Conservation (phyloP, 2,113 vertebrate species). For the Petrocephalus zakoni region DNA sequence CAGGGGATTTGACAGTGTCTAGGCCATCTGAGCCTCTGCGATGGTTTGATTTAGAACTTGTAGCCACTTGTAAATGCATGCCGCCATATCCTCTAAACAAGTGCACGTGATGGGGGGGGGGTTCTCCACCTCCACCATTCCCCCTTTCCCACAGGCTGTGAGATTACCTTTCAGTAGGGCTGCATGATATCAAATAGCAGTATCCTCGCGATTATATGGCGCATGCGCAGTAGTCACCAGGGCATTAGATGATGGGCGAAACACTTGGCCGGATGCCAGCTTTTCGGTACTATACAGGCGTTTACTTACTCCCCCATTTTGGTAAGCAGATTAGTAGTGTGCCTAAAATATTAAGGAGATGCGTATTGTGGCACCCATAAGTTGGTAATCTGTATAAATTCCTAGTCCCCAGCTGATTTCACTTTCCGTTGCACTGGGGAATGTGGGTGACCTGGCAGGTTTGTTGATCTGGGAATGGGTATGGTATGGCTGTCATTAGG, state of each 20-base stretch:
- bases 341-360: too few species aligned
- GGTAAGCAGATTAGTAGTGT: too few species aligned
- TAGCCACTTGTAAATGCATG: background rate
- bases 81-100: background rate
- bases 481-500: conserved; percentile 22
- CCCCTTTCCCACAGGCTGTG: conserved; percentile 29
- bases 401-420: conserved; percentile 33
- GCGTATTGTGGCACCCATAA: too few species aligned
- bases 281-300: too few species aligned
- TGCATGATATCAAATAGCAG: too few species aligned
- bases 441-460: conserved; percentile 40
- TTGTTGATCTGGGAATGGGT: conserved; percentile 28
- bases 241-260: too few species aligned
- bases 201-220: too few species aligned
- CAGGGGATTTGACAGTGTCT: background rate
- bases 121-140: conserved; percentile 45
- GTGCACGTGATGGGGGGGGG: conserved; percentile 31
- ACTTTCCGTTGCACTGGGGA: conserved; percentile 25
- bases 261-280: too few species aligned
- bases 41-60: background rate
- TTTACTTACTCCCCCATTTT: too few species aligned
- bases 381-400: too few species aligned
- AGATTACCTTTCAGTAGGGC: conserved; percentile 23
- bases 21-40: background rate
- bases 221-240: too few species aligned